These are phyloP conservation scores for Heterochromis multidens DNA, from an alignment of 2,113 vertebrate genomes.

Conservation along the genomic window DNA sequence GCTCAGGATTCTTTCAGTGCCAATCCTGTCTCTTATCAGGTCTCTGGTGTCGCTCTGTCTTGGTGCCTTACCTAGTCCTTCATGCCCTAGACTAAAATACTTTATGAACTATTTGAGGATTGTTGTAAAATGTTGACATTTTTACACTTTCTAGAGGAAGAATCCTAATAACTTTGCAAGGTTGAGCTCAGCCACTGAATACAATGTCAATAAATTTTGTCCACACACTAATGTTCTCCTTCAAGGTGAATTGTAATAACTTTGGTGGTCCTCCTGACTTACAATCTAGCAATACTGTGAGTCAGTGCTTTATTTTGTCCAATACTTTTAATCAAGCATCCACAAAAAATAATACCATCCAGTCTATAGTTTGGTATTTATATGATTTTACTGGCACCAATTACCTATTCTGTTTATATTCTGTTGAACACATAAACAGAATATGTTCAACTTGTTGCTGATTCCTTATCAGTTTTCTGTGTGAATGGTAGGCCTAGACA, in stretches of 20 bases:
- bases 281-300: not conserved
- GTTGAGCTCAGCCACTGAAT: not conserved
- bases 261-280: not conserved
- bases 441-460: too few species aligned
- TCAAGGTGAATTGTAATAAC: not conserved
- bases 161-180: not conserved
- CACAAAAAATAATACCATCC: not conserved
- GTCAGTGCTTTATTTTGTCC: not conserved
- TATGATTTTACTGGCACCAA: too few species aligned
- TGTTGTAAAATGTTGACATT: not conserved
- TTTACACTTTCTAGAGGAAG: not conserved
- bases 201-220: not conserved
- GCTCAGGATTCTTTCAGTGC: not conserved
- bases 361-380: too few species aligned
- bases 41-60: not conserved
- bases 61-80: not conserved
- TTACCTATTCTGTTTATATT: too few species aligned
- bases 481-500: not conserved
- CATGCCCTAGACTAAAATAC: not conserved
- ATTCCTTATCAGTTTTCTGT: not conserved
- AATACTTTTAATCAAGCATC: not conserved
- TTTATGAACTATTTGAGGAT: not conserved
- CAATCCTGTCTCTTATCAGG: accelerated
- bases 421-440: too few species aligned
- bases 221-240: not conserved